Evolutionary conservation across 2,113 vertebrate species (phyloP).

Genomic region (Odontesthes bonariensis): DNA sequence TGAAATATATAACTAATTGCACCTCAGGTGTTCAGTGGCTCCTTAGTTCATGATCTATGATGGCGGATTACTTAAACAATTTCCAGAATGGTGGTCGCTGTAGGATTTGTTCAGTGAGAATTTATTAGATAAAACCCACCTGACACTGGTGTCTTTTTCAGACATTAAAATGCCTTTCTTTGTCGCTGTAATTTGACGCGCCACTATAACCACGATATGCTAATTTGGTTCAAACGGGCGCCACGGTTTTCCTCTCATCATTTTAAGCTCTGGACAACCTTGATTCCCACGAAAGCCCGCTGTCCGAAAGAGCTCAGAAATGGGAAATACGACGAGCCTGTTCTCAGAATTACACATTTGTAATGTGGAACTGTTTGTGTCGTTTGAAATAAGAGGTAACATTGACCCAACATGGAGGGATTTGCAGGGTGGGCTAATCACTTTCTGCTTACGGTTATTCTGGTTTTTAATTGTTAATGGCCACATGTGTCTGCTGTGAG

Average conservation of each 20-base stretch:
- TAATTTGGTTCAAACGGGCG: conserved; percentile 22
- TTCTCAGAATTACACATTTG: conserved; percentile 35
- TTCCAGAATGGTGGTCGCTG: conserved; percentile 23
- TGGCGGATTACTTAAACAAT: conserved; percentile 24
- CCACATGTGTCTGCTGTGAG: conserved; percentile 1
- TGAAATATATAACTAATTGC: conserved; percentile 17
- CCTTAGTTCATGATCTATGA: conserved; percentile 15
- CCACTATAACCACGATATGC: conserved; percentile 18
- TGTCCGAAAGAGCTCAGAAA: conserved; percentile 21
- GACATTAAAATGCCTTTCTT: conserved; percentile 52
- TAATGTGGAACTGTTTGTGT: conserved; percentile 33
- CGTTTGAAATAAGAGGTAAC: conserved; percentile 28
- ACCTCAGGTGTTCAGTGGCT: conserved; percentile 40
- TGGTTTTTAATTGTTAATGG: background rate
- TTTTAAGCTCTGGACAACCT: conserved; percentile 15
- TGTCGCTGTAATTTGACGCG: conserved; percentile 19
- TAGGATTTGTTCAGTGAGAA: conserved; percentile 24
- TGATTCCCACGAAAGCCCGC: conserved; percentile 1
- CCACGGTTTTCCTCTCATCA: background rate
- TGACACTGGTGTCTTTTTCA: conserved; percentile 35
- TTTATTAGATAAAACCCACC: conserved; percentile 28
- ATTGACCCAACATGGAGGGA: conserved; percentile 7
- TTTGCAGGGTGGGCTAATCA: background rate
- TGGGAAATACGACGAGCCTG: conserved; percentile 7
- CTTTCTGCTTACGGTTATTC: background rate